A percentile compares a stretch with the other conserved stretches of the same genome.
Evolutionary conservation across 1,140 invertebrate genomes (phyloP).

Genomic region (Micrasema minimum): DNA sequence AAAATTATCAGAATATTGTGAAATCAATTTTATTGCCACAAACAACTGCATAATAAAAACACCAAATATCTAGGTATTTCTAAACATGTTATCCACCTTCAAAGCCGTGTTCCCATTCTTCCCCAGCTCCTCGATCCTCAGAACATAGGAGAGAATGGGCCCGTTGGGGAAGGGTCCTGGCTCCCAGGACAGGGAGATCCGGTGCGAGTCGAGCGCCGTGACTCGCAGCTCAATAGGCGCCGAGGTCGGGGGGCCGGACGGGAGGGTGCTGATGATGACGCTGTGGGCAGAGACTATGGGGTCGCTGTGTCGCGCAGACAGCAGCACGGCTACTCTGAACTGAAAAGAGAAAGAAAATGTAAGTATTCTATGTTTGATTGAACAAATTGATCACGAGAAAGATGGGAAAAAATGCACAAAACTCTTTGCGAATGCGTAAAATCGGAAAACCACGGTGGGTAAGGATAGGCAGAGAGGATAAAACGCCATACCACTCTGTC

Average conservation of each 20-base stretch:
- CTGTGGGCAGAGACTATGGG: conserved; percentile 83
- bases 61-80: too few relatives aligned
- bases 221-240: conserved; percentile 78
- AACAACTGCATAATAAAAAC: too few relatives aligned
- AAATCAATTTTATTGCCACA: too few relatives aligned
- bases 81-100: conserved; percentile 2
- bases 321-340: conserved; percentile 84
- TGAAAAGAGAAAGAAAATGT: conserved; percentile 57
- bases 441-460: too few relatives aligned
- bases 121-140: conserved; percentile 72
- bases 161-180: conserved; percentile 88
- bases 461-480: too few relatives aligned
- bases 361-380: background rate
- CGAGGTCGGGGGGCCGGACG: conserved; percentile 78
- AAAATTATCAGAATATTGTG: too few relatives aligned
- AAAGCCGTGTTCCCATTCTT: conserved; percentile 69
- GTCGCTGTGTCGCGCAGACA: conserved; percentile 74
- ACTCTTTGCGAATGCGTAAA: too few relatives aligned
- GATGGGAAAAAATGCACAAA: too few relatives aligned
- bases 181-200: conserved; percentile 88
- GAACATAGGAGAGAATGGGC: conserved; percentile 84
- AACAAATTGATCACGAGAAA: too few relatives aligned
- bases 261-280: conserved; percentile 81
- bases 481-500: too few relatives aligned
- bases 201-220: conserved; percentile 82